phyloP scores from a whole-genome alignment of 1,140 invertebrate genomes.

The Bombus superbus region DNA sequence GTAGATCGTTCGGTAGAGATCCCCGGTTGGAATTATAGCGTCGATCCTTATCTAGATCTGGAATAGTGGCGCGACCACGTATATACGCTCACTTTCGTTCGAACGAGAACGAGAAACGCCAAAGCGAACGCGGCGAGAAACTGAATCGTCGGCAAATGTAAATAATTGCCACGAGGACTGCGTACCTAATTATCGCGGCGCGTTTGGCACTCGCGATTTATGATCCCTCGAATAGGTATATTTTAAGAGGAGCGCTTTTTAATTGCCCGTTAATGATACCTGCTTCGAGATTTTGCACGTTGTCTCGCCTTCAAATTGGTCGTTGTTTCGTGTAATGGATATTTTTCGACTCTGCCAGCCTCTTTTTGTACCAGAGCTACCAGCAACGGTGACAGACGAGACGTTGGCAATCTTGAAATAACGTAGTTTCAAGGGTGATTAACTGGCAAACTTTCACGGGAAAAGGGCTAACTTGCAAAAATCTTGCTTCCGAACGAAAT shows the following conservation, averaged over 20 bases:
- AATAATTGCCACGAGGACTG: slow-evolving; percentile 47
- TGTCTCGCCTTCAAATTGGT: background rate
- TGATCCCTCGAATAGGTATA: background rate
- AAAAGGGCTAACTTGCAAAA: too few species aligned
- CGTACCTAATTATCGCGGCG: slow-evolving; percentile 49
- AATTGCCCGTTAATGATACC: slow-evolving; percentile 31
- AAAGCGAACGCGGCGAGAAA: slow-evolving; percentile 8
- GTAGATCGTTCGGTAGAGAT: slow-evolving; percentile 53
- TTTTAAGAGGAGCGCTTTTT: background rate
- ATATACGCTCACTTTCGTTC: slow-evolving; percentile 56
- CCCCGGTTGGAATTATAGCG: slow-evolving; percentile 58
- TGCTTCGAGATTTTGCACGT: background rate
- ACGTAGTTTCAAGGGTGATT: too few species aligned
- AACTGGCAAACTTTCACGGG: too few species aligned
- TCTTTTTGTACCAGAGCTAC: rapidly evolving
- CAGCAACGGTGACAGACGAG: too few species aligned
- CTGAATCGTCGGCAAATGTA: slow-evolving; percentile 43
- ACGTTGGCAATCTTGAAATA: too few species aligned
- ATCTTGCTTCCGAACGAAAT: too few species aligned
- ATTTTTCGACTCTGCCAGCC: too few species aligned
- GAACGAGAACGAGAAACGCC: background rate
- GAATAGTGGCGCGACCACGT: slow-evolving; percentile 35
- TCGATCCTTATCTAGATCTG: slow-evolving; percentile 58
- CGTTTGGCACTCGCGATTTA: slow-evolving; percentile 35
- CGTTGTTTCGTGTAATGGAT: too few species aligned